Conservation (phyloP, 2,113 vertebrate genomes). For the Ophiodon elongatus region DNA sequence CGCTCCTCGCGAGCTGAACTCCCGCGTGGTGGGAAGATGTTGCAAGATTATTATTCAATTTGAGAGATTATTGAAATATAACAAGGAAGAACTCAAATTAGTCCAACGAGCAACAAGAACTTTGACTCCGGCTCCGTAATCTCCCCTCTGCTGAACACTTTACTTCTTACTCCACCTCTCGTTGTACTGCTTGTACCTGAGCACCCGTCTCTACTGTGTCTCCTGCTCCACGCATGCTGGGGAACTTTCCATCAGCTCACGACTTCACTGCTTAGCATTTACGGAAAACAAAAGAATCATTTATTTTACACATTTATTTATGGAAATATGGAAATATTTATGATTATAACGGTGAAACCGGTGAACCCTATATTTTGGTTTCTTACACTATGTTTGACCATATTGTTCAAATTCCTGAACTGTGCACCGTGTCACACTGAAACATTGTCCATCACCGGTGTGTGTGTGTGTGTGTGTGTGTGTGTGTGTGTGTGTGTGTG, state of each 20-base stretch:
- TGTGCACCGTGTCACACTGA: not conserved
- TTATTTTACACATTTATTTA: no score
- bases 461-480: slow-evolving; percentile 25
- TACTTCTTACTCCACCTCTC: no score
- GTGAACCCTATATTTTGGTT: not conserved
- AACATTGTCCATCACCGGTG: no score
- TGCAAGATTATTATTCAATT: not conserved
- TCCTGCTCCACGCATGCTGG: not conserved
- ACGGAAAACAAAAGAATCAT: no score
- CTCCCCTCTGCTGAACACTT: no score
- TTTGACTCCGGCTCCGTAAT: no score
- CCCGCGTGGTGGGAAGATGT: no score
- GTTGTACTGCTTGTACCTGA: no score
- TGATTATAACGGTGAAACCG: not conserved
- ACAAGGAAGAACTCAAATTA: no score
- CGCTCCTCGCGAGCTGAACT: not conserved
- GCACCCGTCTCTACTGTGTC: no score
- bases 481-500: slow-evolving; percentile 27
- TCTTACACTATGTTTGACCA: slow-evolving; percentile 6
- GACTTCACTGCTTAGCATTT: no score
- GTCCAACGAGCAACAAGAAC: no score
- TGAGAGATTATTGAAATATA: not conserved
- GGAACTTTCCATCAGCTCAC: not conserved
- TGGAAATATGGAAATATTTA: not conserved
- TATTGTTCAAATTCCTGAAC: slow-evolving; percentile 21